Conservation (phyloP, 2,888 invertebrate species). For the Euplexia lucipara region DNA sequence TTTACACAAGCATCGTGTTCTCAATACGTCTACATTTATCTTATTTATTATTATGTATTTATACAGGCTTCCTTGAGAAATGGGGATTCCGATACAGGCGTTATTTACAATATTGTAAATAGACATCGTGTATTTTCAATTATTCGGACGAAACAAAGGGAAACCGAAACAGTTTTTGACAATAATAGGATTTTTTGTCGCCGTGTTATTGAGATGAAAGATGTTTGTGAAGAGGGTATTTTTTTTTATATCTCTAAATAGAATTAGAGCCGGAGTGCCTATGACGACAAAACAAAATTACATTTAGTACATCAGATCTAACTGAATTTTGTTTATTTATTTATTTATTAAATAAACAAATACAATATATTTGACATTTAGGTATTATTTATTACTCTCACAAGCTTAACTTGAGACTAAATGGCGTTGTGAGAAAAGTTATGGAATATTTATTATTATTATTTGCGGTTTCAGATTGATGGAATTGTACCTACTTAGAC, state of each 20-base stretch:
- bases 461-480: no score
- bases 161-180: constrained; percentile 23
- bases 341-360: no score
- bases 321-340: no score
- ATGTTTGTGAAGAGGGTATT: constrained; percentile 2
- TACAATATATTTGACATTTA: no score
- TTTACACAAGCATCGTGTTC: constrained; percentile 55
- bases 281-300: no score
- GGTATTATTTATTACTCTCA: no score
- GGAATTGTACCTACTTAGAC: no score
- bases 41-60: constrained; percentile 65
- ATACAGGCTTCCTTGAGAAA: constrained; percentile 53
- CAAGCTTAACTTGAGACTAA: no score
- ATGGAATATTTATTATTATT: no score
- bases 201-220: constrained; percentile 10
- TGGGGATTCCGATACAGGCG: constrained; percentile 30
- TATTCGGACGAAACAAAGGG: constrained; percentile 40
- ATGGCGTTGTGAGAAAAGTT: no score
- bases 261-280: no score
- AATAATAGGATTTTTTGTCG: constrained; percentile 7
- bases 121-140: constrained; percentile 48
- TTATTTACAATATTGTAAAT: constrained; percentile 44
- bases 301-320: no score
- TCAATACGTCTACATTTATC: constrained; percentile 59
- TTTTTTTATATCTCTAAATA: not conserved